Base-by-base conservation (phyloP, 2,888 invertebrate genomes). In the Andrena bicolor region DNA sequence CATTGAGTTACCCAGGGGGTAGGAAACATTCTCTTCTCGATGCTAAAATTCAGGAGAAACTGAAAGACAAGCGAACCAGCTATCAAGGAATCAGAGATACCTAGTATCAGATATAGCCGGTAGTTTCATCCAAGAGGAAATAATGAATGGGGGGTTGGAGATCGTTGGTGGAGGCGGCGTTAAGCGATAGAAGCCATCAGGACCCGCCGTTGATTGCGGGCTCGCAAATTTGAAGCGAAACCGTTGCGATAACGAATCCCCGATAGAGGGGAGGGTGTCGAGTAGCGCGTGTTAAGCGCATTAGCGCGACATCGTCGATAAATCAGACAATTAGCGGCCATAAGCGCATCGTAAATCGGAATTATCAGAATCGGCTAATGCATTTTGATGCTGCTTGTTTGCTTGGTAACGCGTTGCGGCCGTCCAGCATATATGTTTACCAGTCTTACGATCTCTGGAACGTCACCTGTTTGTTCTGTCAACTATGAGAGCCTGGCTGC, bases 281-380 rank as follows among this genome's bases (percentile, higher is more conserved):
- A n/a, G 58, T 56, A 49, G 70, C 84, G 74, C 68, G 75, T 79
- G 88, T 85, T 91, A 91, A 91, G 91, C 90, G 86, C 87, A 91
- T 91, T 90, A 91, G 84, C 87, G 86, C 84, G 85, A 68, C 86
- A 88, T 89, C 87, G 80, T 74, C 90, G 89, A 92, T 92, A 91
- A 92, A 92, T 92, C 91, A 91, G 89, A 92, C 90, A 92, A 92
- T 92, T 92, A 90, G 89, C 87, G 86, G 89, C 88, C 89, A 86
- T 87, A 89, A 91, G 90, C 90, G 86, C 88, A 89, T 89, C 91
- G 91, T 92, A 92, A 92, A 92, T 92, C 89, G 86, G 90, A 89
- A 92, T 92, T 90, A 90, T 89, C 88, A 82, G 80, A 84, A 83
- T 87, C 84, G 85, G 82, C 73, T 82, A 84, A 84, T 84, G 83